These are phyloP conservation scores for Leptinotarsa defecta DNA, from an alignment of 1,140 invertebrate genomes.

Conservation along the genomic window DNA sequence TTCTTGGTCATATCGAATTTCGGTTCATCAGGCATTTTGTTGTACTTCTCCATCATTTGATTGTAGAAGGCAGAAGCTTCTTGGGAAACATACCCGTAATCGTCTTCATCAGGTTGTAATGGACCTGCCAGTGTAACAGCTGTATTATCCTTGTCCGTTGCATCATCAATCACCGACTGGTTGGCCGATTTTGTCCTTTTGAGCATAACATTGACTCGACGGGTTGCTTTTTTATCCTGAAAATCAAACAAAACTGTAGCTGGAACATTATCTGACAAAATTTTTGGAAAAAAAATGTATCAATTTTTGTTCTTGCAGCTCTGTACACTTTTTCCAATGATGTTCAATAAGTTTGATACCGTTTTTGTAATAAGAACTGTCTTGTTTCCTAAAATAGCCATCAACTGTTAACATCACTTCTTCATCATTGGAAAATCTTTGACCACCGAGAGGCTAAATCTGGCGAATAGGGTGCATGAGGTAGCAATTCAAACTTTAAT, in stretches of 20 bases:
- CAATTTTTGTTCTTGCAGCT: too few species aligned
- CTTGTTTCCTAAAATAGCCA: too few species aligned
- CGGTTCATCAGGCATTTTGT: conserved; percentile 69
- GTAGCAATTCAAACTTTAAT: too few species aligned
- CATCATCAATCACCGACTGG: conserved; percentile 82
- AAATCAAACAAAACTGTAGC: conserved; percentile 9
- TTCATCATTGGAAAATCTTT: too few species aligned
- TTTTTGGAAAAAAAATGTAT: too few species aligned
- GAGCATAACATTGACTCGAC: conserved; percentile 67
- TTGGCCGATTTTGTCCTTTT: conserved; percentile 86
- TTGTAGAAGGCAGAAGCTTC: conserved; percentile 79
- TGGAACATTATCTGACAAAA: too few species aligned
- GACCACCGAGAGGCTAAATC: too few species aligned
- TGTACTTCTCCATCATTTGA: conserved; percentile 84
- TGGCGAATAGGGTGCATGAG: too few species aligned
- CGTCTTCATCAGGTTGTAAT: conserved; percentile 85
- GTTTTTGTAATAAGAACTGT: too few species aligned
- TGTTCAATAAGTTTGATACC: too few species aligned
- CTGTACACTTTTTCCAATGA: too few species aligned
- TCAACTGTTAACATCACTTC: too few species aligned
- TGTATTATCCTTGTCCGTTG: conserved; percentile 76
- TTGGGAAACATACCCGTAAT: conserved; percentile 86
- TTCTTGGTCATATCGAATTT: conserved; percentile 59
- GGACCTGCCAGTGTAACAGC: conserved; percentile 72
- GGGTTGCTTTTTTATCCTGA: conserved; percentile 63